Evolutionary conservation across 2,797 vertebrate species (phyloP).

Genomic region (Eulemur rubriventer): DNA sequence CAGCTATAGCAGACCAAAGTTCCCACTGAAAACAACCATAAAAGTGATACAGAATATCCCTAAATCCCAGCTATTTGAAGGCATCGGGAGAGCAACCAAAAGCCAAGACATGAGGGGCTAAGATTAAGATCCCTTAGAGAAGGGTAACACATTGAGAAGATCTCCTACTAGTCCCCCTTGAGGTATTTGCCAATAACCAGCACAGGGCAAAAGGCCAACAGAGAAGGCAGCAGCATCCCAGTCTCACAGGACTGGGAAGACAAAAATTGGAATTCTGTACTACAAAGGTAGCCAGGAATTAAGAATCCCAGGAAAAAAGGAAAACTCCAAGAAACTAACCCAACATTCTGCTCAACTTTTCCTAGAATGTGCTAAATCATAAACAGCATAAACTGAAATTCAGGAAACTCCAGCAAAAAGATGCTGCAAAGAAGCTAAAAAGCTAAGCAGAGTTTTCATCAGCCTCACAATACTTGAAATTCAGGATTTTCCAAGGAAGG

Average conservation of each 20-base stretch:
- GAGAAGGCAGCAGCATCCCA: background rate
- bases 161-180: background rate
- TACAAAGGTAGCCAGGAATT: background rate
- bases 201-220: background rate
- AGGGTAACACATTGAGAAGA: background rate
- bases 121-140: background rate
- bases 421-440: background rate
- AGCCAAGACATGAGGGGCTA: background rate
- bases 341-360: background rate
- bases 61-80: background rate
- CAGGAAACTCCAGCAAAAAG: background rate
- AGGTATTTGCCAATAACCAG: background rate
- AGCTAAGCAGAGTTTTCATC: background rate
- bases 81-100: background rate
- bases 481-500: background rate
- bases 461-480: slow-evolving; percentile 1
- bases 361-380: background rate
- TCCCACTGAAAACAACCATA: slow-evolving; percentile 11
- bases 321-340: background rate
- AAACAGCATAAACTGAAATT: background rate
- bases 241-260: background rate
- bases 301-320: background rate
- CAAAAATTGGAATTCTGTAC: background rate
- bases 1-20: background rate
- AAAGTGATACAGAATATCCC: background rate